Percentiles rank a stretch among this genome's conserved stretches.
Conservation (phyloP, 2,113 vertebrate species). For the Arizona elegans region DNA sequence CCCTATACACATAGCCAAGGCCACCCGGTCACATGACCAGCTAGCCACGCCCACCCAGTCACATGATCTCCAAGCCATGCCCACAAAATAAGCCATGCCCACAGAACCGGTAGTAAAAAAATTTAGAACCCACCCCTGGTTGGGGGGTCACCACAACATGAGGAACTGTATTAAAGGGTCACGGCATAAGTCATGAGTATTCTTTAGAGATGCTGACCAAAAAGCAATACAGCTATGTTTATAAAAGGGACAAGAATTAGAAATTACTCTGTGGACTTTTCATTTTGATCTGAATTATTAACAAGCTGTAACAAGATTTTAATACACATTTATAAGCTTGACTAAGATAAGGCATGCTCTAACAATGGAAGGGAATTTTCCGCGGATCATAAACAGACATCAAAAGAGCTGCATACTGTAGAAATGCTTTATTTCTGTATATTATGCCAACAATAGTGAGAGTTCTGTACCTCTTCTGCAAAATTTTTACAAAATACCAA, state of each 20-base stretch:
- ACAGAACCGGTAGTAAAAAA: too few relatives aligned
- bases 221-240: neutral
- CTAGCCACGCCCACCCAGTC: too few relatives aligned
- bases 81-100: too few relatives aligned
- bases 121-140: too few relatives aligned
- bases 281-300: neutral
- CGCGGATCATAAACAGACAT: neutral
- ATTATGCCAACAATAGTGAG: neutral
- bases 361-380: neutral
- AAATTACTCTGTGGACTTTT: neutral
- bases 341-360: neutral
- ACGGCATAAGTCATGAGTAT: neutral
- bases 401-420: neutral
- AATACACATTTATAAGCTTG: neutral
- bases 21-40: too few relatives aligned
- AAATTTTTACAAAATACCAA: too few relatives aligned
- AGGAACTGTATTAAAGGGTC: too few relatives aligned
- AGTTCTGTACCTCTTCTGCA: neutral
- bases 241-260: neutral
- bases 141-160: too few relatives aligned
- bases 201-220: neutral
- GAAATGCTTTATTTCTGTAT: neutral
- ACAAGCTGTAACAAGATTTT: neutral
- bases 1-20: too few relatives aligned
- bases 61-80: too few relatives aligned